Evolutionary conservation across 2,797 vertebrate species (phyloP).

Genomic region (Enteromius paludinosus): DNA sequence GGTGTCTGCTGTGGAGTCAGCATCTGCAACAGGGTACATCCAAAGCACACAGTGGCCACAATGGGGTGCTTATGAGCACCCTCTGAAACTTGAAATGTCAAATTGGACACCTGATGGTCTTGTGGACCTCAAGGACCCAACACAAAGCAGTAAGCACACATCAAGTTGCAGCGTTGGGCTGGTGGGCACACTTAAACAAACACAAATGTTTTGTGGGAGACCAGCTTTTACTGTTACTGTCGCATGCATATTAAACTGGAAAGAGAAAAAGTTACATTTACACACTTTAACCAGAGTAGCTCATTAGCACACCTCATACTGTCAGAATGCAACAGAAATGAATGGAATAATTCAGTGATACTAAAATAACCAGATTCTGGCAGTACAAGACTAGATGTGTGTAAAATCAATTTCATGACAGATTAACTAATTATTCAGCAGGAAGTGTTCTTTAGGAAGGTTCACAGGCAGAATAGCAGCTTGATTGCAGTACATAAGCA

Average conservation of each 20-base stretch:
- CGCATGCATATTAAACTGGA: background rate
- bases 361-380: background rate
- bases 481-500: slow-evolving; percentile 7
- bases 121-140: background rate
- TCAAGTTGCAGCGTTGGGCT: background rate
- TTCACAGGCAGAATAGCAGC: background rate
- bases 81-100: slow-evolving; percentile 7
- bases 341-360: background rate
- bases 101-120: background rate
- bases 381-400: background rate
- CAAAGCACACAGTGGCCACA: background rate
- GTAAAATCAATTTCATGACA: background rate
- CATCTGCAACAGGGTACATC: background rate
- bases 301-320: background rate
- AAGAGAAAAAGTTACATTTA: background rate
- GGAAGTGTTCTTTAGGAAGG: background rate
- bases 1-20: slow-evolving; percentile 7
- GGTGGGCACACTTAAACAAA: background rate
- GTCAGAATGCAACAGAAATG: background rate
- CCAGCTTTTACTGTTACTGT: background rate
- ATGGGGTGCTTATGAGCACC: slow-evolving; percentile 11
- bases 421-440: background rate
- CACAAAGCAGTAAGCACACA: background rate
- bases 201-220: background rate
- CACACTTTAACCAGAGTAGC: background rate